Percentiles rank a stretch among this genome's conserved stretches.
Evolutionary conservation across 2,888 invertebrate species (phyloP).

Genomic region (Cephus rjabovi): DNA sequence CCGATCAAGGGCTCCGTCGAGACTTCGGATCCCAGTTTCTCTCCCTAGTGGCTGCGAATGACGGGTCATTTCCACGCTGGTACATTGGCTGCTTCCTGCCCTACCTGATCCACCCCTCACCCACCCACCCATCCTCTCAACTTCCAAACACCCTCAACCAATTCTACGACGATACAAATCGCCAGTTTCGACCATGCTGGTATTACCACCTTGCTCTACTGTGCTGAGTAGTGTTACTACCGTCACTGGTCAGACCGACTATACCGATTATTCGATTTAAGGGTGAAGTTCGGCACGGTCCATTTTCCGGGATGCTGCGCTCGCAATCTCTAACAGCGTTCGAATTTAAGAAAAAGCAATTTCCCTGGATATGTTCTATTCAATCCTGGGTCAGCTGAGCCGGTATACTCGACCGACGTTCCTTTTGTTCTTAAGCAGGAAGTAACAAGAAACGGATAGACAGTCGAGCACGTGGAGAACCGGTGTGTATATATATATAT

Average conservation of each 20-base stretch:
- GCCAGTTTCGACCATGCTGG: neutral
- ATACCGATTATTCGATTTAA: neutral
- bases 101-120: neutral
- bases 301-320: neutral
- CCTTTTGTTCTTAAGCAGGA: neutral
- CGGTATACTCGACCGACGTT: neutral
- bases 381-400: neutral
- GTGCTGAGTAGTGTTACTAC: neutral
- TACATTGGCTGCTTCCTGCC: conserved; percentile 41
- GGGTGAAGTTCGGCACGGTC: neutral
- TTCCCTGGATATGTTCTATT: neutral
- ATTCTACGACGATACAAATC: neutral
- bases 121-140: neutral
- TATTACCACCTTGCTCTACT: neutral
- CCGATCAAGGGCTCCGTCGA: conserved; percentile 3
- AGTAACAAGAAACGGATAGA: neutral
- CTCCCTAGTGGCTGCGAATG: conserved; percentile 43
- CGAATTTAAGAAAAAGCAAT: neutral
- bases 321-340: neutral
- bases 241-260: neutral
- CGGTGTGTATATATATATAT: neutral
- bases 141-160: neutral
- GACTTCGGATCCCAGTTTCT: neutral
- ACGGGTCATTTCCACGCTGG: conserved; percentile 51
- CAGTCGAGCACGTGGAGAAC: neutral